Evolutionary conservation across 92 coral and sea anemone species (phyloP).

Genomic region (Actinostola sp.): DNA sequence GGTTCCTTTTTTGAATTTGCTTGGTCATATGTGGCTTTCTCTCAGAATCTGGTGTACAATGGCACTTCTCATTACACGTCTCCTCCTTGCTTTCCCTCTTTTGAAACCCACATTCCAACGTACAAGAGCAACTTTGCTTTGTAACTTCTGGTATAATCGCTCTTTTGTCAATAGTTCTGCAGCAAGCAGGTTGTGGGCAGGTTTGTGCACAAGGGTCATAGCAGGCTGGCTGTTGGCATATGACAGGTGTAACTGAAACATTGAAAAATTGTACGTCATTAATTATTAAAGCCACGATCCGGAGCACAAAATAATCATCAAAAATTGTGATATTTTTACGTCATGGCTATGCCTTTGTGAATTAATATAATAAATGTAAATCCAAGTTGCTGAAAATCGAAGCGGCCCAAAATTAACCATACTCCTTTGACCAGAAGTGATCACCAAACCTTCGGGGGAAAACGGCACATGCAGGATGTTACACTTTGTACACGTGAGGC

Average conservation of each 20-base stretch:
- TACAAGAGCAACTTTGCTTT: slow-evolving; percentile 74
- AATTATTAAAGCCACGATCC: no score
- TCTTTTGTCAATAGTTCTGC: slow-evolving; percentile 4
- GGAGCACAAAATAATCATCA: no score
- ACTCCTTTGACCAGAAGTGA: no score
- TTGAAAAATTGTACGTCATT: no score
- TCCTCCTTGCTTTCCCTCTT: slow-evolving; percentile 1
- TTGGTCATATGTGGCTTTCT: not conserved
- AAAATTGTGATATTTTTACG: no score
- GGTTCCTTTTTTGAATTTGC: slow-evolving; percentile 8
- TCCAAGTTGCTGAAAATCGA: no score
- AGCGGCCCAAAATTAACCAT: no score
- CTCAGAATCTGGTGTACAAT: slow-evolving; percentile 53
- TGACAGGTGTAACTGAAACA: slow-evolving; percentile 6
- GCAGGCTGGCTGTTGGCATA: slow-evolving; percentile 29
- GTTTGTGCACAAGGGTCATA: slow-evolving; percentile 42
- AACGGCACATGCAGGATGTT: no score
- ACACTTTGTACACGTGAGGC: no score
- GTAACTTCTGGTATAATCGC: not conserved
- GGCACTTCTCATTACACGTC: slow-evolving; percentile 69
- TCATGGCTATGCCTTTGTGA: no score
- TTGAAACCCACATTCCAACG: slow-evolving; percentile 68
- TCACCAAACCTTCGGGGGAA: no score
- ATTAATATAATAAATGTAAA: no score
- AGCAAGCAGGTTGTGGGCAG: slow-evolving; percentile 50